Conservation (phyloP, 2,797 vertebrate genomes). For the Malurus splendens region DNA sequence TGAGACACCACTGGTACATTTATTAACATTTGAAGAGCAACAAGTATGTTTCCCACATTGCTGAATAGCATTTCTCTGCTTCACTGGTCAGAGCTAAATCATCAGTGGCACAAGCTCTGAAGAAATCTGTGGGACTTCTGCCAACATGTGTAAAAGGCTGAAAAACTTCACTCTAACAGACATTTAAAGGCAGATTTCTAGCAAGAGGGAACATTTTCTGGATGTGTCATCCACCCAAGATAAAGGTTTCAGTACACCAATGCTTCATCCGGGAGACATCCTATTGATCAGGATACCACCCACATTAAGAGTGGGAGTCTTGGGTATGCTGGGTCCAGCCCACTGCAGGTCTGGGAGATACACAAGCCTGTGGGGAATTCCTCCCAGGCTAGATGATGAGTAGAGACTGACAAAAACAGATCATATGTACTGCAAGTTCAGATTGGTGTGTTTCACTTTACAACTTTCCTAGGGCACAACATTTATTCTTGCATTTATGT, state of each 20-base stretch:
- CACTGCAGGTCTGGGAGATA: neutral
- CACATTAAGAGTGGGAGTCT: neutral
- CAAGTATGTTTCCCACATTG: neutral
- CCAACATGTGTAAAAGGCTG: neutral
- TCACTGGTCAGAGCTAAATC: neutral
- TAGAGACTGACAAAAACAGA: neutral
- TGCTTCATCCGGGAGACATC: neutral
- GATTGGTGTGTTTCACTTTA: neutral
- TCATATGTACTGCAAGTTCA: accelerated
- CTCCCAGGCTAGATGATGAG: neutral
- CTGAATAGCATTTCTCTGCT: neutral
- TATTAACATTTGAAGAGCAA: constrained; percentile 6
- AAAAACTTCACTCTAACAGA: neutral
- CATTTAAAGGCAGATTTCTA: neutral
- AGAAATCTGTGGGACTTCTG: neutral
- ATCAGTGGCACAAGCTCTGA: neutral
- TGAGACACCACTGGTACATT: neutral
- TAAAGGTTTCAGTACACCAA: neutral
- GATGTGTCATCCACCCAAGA: neutral
- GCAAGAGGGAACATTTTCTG: neutral
- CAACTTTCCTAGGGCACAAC: neutral
- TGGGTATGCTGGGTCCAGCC: neutral
- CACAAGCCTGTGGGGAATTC: neutral
- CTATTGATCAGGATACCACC: neutral
- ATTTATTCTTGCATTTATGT: neutral